phyloP scores from a whole-genome alignment of 2,113 vertebrate species.

The Toxostoma redivivum region DNA sequence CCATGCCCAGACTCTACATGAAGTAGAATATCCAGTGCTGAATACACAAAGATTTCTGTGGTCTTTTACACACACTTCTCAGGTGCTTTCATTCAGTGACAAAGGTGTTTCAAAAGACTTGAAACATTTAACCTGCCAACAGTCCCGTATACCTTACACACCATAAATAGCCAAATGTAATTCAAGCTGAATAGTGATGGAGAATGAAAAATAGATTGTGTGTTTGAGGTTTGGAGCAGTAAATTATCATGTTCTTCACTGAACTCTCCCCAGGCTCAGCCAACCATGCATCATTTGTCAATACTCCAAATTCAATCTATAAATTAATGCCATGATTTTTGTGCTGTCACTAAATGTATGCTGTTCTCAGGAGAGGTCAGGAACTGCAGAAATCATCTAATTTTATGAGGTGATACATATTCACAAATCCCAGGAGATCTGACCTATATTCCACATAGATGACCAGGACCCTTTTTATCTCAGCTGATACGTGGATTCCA shows the following conservation, averaged over 20 bases:
- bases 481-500: not conserved
- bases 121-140: not conserved
- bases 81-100: not conserved
- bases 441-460: not conserved
- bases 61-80: not conserved
- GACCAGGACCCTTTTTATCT: not conserved
- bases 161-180: not conserved
- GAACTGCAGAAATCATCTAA: not conserved
- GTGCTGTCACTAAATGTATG: not conserved
- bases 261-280: conserved; percentile 2
- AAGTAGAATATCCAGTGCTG: not conserved
- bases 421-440: not conserved
- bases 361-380: not conserved
- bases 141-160: not conserved
- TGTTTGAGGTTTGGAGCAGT: not conserved
- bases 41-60: not conserved
- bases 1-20: not conserved
- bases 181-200: not conserved
- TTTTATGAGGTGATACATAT: not conserved
- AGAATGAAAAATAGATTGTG: conserved; percentile 41
- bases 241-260: conserved; percentile 16
- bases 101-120: not conserved
- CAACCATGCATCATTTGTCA: conserved; percentile 33
- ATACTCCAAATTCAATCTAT: conserved; percentile 32
- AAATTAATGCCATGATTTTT: conserved; percentile 35